A percentile compares a stretch with the other conserved stretches of the same genome.
These are phyloP conservation scores for Penaeus monodon DNA, from an alignment of 2,888 invertebrate species.

Conservation along the genomic window DNA sequence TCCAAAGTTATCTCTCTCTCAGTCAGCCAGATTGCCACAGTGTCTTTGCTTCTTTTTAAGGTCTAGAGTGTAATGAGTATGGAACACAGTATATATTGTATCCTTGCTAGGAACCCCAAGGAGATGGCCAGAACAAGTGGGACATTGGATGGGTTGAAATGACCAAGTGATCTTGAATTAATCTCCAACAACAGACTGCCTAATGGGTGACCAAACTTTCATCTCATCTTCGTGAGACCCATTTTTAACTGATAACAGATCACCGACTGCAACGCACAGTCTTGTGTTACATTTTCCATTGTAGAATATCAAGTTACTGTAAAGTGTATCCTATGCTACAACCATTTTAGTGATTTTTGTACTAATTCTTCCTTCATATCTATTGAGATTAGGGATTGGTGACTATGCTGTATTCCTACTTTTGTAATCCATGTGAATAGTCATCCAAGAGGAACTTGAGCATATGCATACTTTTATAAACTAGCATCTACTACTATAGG, in stretches of 20 bases:
- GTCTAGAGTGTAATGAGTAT: no score
- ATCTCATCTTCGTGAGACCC: no score
- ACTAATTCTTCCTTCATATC: conserved; percentile 19
- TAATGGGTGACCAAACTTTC: no score
- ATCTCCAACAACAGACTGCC: no score
- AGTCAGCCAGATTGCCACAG: no score
- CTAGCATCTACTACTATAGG: background rate
- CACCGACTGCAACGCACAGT: background rate
- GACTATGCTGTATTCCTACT: conserved; percentile 28
- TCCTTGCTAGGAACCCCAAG: no score
- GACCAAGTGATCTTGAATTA: no score
- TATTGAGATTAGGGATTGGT: conserved; percentile 33
- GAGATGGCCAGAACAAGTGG: no score
- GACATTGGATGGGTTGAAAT: no score
- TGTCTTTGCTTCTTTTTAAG: no score
- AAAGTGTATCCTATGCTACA: background rate
- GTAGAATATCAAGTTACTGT: background rate
- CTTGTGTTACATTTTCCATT: background rate
- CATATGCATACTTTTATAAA: conserved; percentile 22
- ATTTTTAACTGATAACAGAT: background rate
- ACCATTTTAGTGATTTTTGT: conserved; percentile 15
- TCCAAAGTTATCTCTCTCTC: no score
- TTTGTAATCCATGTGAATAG: conserved; percentile 27
- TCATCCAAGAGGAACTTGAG: conserved; percentile 6
- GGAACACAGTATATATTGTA: no score